Evolutionary conservation across 2,797 vertebrate genomes (phyloP).

Genomic region (Distichodus sexfasciatus): DNA sequence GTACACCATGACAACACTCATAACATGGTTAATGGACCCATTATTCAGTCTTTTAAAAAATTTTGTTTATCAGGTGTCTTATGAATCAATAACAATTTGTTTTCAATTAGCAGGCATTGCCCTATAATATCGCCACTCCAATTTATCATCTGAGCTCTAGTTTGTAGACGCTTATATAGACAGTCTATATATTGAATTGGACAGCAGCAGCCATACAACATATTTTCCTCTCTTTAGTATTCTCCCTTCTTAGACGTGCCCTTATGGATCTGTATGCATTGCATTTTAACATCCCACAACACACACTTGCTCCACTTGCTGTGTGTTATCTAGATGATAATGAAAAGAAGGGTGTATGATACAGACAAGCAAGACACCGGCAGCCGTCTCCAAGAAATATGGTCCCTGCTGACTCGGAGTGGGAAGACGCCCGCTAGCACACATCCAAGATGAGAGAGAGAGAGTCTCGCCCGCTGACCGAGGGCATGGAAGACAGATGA

Average conservation of each 20-base stretch:
- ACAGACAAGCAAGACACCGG: slow-evolving; percentile 15
- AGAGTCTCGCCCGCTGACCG: slow-evolving; percentile 2
- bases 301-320: not conserved
- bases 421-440: slow-evolving; percentile 9
- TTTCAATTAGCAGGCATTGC: too few relatives aligned
- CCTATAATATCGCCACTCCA: too few relatives aligned
- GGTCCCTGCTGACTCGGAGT: slow-evolving; percentile 28
- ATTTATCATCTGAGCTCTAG: too few relatives aligned
- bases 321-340: slow-evolving; percentile 27
- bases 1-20: too few relatives aligned
- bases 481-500: slow-evolving; percentile 41
- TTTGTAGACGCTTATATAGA: not conserved
- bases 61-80: too few relatives aligned
- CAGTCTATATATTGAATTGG: too few relatives aligned
- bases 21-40: too few relatives aligned
- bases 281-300: slow-evolving; percentile 7
- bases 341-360: slow-evolving; percentile 26
- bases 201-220: not conserved
- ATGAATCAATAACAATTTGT: too few relatives aligned
- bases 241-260: slow-evolving; percentile 1
- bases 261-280: slow-evolving; percentile 7
- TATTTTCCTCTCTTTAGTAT: slow-evolving; percentile 17
- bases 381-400: slow-evolving; percentile 29
- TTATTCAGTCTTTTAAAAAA: too few relatives aligned
- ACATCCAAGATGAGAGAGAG: slow-evolving; percentile 34